phyloP scores from a whole-genome alignment of 2,888 invertebrate genomes.

The Macrophya alboannulata region DNA sequence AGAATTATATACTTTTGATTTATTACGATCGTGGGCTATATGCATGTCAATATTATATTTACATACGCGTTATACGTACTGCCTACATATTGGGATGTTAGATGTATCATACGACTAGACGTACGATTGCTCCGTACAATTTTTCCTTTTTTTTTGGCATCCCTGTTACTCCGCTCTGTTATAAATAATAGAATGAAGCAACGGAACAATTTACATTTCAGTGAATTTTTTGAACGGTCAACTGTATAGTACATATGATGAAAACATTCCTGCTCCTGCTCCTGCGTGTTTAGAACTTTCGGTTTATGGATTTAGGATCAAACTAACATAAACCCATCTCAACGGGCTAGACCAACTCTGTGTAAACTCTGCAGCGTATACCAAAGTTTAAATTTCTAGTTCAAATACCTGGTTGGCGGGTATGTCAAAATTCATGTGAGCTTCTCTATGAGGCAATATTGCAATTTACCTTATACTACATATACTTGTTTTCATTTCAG shows the following conservation, averaged over 20 bases:
- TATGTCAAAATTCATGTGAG: neutral
- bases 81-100: neutral
- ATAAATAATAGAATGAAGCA: neutral
- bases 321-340: slow-evolving; percentile 19
- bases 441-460: neutral
- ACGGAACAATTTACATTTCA: neutral
- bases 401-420: neutral
- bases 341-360: neutral
- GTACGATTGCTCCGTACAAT: neutral
- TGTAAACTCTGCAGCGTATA: slow-evolving; percentile 9
- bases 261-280: neutral
- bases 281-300: neutral
- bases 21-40: neutral
- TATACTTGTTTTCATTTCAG: neutral
- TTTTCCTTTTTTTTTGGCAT: too few species aligned
- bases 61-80: too few species aligned
- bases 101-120: neutral
- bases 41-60: neutral
- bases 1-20: neutral
- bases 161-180: neutral
- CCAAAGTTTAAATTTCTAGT: slow-evolving; percentile 2
- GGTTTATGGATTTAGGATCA: slow-evolving; percentile 35
- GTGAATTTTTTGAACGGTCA: neutral
- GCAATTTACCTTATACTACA: neutral
- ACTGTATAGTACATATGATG: neutral